These are phyloP conservation scores for Hycleus phaleratus DNA, from an alignment of 1,140 invertebrate genomes.

Conservation along the genomic window DNA sequence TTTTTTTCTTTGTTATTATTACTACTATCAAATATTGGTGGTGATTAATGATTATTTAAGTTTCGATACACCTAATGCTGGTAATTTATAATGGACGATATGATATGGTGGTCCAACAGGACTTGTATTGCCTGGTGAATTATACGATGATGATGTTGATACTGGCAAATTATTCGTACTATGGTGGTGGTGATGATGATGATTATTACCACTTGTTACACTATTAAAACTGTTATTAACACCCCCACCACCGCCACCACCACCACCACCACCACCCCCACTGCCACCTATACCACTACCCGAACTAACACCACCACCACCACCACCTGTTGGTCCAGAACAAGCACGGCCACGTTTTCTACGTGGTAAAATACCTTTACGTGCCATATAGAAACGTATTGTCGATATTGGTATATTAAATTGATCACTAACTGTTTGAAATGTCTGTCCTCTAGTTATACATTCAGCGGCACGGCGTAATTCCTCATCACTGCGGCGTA, in stretches of 20 bases:
- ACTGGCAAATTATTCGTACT: not conserved
- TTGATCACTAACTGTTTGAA: slow-evolving; percentile 74
- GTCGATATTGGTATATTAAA: slow-evolving; percentile 80
- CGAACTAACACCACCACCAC: slow-evolving; percentile 3
- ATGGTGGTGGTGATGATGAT: too few species aligned
- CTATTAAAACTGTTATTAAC: too few species aligned
- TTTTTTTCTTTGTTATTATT: too few species aligned
- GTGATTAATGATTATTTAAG: slow-evolving; percentile 28
- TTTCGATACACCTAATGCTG: slow-evolving; percentile 44
- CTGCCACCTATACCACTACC: slow-evolving; percentile 5
- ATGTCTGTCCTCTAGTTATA: slow-evolving; percentile 69
- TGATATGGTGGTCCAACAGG: slow-evolving; percentile 59
- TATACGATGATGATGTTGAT: slow-evolving; percentile 31
- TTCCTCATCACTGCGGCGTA: slow-evolving; percentile 63
- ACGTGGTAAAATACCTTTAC: slow-evolving; percentile 68
- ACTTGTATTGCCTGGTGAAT: slow-evolving; percentile 45
- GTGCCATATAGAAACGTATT: slow-evolving; percentile 74
- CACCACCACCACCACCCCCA: slow-evolving; percentile 4
- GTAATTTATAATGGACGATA: slow-evolving; percentile 66
- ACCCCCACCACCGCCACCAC: too few species aligned
- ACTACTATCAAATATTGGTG: not conserved
- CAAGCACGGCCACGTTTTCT: slow-evolving; percentile 58
- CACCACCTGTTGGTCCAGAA: slow-evolving; percentile 30
- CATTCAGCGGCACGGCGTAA: slow-evolving; percentile 69
- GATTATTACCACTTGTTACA: too few species aligned